Base-by-base conservation (phyloP, 2,113 vertebrate species). In the Melospiza melodia region DNA sequence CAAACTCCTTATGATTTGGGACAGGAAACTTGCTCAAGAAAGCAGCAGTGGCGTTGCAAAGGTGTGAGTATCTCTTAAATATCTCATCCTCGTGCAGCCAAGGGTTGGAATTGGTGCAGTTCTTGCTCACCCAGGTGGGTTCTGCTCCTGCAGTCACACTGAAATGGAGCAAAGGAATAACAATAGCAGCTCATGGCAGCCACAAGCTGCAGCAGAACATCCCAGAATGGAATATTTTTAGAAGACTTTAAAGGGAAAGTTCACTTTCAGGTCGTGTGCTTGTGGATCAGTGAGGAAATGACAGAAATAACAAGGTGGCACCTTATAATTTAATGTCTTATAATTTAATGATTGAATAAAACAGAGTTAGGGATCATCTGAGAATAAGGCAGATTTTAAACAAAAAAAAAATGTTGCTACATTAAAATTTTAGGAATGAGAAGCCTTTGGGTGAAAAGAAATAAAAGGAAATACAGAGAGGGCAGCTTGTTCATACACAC, bases 261-360 rank as follows among this genome's bases (percentile, higher is more conserved):
- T 83, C 0, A 0, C 43, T 91, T 95, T 93, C 51, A 66, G 87
- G 89, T 80, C 2, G 0, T 33, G 43, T 15, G 7, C 62, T 88
- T 71, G 59, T 37, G 39, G 63, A 55, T 90, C 59, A 52, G 51
- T 0, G 1, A 76, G 35, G 63, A 95, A 94, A 67, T 62, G 15
- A 69, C 55, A 83, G 71, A 93, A 95, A 74, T 71, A 85, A 83
- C 31, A 72, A 85, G 55, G 82, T 69, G 74, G 28, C 39, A 77
- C 23, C 81, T 83, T 90, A 31, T 85, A 89, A 95, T 89, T 94
- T 90, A 91, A 55, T 69, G 67, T 25, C 74, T 91, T 93, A 37
- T 87, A 85, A 95, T 91, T 93, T 90, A 90, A 59, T 76, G 75
- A 91, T 77, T 87, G 75, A 79, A 59, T 90, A 80, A 94, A 95